Evolutionary conservation across 64 coral and sea anemone species (phyloP).

Genomic region (Acropora tenuis): DNA sequence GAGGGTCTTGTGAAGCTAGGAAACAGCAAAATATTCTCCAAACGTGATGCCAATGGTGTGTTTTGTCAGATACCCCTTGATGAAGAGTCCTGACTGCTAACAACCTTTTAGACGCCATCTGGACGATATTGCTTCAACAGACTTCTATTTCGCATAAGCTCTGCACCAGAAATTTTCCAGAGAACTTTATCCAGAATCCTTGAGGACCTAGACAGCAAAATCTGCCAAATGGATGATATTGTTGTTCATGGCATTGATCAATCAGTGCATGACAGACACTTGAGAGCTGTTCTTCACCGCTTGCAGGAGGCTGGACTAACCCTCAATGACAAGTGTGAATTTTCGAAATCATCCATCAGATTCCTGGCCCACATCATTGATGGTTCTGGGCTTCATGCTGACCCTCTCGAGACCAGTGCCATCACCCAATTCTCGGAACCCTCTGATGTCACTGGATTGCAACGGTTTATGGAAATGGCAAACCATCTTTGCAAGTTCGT

Average conservation of each 20-base stretch:
- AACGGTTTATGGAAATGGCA: constrained; percentile 46
- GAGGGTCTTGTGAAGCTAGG: constrained; percentile 37
- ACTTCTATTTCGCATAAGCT: constrained; percentile 38
- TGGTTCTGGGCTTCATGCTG: constrained; percentile 33
- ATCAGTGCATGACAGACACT: background rate
- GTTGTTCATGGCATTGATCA: background rate
- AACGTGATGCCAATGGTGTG: constrained; percentile 40
- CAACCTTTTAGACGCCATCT: constrained; percentile 29
- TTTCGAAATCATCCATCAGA: constrained; percentile 43
- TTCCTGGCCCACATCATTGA: constrained; percentile 60
- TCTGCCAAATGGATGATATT: constrained; percentile 51
- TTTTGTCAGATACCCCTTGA: constrained; percentile 27
- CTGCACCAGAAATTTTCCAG: constrained; percentile 25
- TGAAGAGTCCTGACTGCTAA: background rate
- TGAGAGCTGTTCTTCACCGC: background rate
- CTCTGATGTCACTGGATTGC: constrained; percentile 5
- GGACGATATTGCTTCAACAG: constrained; percentile 21
- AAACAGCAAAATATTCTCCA: constrained; percentile 6
- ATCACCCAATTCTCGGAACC: too few species aligned
- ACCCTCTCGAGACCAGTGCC: constrained; percentile 18
- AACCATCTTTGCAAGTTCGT: constrained; percentile 36
- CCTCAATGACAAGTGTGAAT: background rate
- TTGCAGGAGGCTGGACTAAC: constrained; percentile 36
- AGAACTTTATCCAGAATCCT: background rate
- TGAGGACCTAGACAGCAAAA: constrained; percentile 1